A percentile compares a stretch with the other conserved stretches of the same genome.
These are phyloP conservation scores for Ernsta delagoae DNA, from an alignment of 2,888 invertebrate genomes.

Conservation along the genomic window DNA sequence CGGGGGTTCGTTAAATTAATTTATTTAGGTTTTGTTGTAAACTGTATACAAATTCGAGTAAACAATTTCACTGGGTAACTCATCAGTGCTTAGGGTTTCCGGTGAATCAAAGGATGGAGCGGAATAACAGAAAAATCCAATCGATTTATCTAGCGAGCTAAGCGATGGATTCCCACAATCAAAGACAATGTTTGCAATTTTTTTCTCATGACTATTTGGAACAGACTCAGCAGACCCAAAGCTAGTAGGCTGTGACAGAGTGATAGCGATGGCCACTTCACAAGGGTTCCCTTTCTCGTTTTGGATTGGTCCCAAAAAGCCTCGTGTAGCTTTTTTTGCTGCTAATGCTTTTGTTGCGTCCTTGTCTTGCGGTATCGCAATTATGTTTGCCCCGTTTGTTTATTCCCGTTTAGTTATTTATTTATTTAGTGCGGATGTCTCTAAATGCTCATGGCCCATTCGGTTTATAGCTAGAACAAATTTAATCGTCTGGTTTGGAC, in stretches of 20 bases:
- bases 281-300: slow-evolving; percentile 32
- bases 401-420: slow-evolving; percentile 34
- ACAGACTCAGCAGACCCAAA: slow-evolving; percentile 35
- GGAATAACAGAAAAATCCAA: slow-evolving; percentile 15
- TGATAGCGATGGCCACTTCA: slow-evolving; percentile 35
- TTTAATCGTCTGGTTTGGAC: slow-evolving; percentile 30
- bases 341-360: slow-evolving; percentile 37
- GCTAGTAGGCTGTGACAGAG: slow-evolving; percentile 36
- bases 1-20: slow-evolving; percentile 34
- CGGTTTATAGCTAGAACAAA: slow-evolving; percentile 29
- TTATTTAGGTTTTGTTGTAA: slow-evolving; percentile 32
- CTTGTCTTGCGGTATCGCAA: slow-evolving; percentile 31
- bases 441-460: slow-evolving; percentile 35
- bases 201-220: slow-evolving; percentile 23
- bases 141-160: slow-evolving; percentile 16
- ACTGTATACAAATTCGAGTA: slow-evolving; percentile 21
- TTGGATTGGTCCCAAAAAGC: slow-evolving; percentile 36
- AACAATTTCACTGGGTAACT: slow-evolving; percentile 25
- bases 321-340: slow-evolving; percentile 27
- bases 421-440: slow-evolving; percentile 31
- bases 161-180: slow-evolving; percentile 20
- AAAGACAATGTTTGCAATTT: slow-evolving; percentile 27
- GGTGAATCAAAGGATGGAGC: slow-evolving; percentile 1
- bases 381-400: slow-evolving; percentile 32
- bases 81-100: slow-evolving; percentile 15